phyloP scores from a whole-genome alignment of 2,797 vertebrate species.

The Enteromius mattozi region DNA sequence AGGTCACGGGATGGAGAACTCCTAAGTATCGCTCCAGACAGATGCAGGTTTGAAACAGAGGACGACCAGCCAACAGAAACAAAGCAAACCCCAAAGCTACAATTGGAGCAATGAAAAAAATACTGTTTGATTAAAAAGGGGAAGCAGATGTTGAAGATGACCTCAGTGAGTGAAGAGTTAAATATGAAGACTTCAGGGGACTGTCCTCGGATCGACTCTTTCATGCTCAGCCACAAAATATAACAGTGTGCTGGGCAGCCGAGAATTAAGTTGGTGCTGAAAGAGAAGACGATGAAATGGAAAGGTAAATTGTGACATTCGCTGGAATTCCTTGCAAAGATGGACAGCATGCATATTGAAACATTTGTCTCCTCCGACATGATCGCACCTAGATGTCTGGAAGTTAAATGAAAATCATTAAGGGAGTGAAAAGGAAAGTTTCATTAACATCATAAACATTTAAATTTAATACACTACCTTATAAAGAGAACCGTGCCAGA shows the following conservation, averaged over 20 bases:
- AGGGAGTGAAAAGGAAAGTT: too few relatives aligned
- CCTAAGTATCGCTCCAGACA: slow-evolving; percentile 7
- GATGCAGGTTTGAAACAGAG: slow-evolving; percentile 28
- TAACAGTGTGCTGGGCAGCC: neutral
- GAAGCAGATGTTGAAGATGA: neutral
- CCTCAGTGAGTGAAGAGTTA: neutral
- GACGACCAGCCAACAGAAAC: neutral
- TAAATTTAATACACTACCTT: neutral
- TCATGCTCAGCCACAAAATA: slow-evolving; percentile 6
- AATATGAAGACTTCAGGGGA: slow-evolving; percentile 11
- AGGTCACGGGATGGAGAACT: slow-evolving; percentile 2
- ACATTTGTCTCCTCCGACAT: neutral
- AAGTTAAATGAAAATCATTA: neutral
- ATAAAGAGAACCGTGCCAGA: neutral
- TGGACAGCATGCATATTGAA: neutral
- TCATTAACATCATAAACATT: neutral
- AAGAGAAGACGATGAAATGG: neutral
- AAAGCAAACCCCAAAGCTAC: neutral
- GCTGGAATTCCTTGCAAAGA: neutral
- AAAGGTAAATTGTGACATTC: neutral
- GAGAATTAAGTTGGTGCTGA: neutral
- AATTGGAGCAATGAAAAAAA: neutral
- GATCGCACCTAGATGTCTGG: neutral
- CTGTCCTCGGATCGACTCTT: slow-evolving; percentile 18
- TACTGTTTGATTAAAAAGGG: neutral